Percentiles rank a stretch among this genome's conserved stretches.
These are phyloP conservation scores for Drymodes brunneopygia DNA, from an alignment of 2,113 vertebrate species.

Conservation along the genomic window DNA sequence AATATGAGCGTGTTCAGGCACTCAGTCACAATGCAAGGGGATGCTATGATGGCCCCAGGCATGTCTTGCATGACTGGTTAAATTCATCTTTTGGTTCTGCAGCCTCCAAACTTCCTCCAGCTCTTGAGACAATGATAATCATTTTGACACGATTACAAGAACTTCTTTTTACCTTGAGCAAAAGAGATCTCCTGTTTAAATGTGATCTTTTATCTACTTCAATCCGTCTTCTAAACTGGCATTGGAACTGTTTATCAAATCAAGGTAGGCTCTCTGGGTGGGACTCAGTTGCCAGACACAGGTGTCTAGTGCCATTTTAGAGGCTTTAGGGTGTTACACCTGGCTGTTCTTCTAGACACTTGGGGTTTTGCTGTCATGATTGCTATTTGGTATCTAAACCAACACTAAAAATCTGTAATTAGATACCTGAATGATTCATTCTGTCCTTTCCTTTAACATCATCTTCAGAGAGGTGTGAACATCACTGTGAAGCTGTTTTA, in stretches of 20 bases:
- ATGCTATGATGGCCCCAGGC: neutral
- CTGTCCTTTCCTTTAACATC: neutral
- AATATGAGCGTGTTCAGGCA: neutral
- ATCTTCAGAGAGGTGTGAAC: neutral
- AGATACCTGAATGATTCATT: neutral
- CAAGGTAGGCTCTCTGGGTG: neutral
- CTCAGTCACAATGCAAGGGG: neutral
- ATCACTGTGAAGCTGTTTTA: neutral
- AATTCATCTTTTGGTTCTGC: neutral
- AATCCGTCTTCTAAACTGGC: neutral
- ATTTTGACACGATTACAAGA: constrained; percentile 14
- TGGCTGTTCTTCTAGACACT: neutral
- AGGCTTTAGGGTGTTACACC: neutral
- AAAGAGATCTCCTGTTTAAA: neutral
- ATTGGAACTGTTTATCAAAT: neutral
- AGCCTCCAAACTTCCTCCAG: neutral
- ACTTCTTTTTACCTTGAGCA: neutral
- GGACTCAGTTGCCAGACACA: neutral
- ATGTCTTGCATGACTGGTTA: neutral
- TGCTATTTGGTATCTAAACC: neutral
- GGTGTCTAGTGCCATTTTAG: neutral
- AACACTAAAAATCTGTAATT: neutral
- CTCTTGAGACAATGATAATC: neutral
- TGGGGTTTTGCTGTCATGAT: neutral
- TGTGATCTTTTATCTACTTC: neutral